Evolutionary conservation across 2,113 vertebrate genomes (phyloP).

Genomic region (Lepisosteus osseus): DNA sequence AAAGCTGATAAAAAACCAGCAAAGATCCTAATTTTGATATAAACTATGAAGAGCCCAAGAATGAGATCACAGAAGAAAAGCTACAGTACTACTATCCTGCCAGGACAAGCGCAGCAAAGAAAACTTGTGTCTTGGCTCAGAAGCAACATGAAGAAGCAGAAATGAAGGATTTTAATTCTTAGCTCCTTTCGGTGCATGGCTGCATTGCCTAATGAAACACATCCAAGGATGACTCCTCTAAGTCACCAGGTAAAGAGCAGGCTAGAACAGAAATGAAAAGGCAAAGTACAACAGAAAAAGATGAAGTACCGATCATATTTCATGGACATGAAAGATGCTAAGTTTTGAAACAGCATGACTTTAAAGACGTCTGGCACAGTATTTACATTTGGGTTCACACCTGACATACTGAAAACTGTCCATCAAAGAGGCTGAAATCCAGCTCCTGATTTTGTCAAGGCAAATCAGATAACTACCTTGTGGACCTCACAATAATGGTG

Average conservation of each 20-base stretch:
- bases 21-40: too few relatives aligned
- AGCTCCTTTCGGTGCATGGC: too few relatives aligned
- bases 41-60: too few relatives aligned
- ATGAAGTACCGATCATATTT: background rate
- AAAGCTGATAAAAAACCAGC: too few relatives aligned
- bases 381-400: background rate
- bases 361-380: background rate
- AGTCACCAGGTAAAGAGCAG: background rate
- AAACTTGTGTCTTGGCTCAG: too few relatives aligned
- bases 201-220: too few relatives aligned
- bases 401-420: background rate
- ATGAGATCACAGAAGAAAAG: too few relatives aligned
- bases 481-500: background rate
- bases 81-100: too few relatives aligned
- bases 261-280: background rate
- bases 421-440: background rate
- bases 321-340: background rate
- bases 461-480: background rate
- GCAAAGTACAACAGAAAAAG: slow-evolving; percentile 7
- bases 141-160: too few relatives aligned
- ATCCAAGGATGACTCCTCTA: slow-evolving; percentile 33
- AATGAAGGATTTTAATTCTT: too few relatives aligned
- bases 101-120: too few relatives aligned
- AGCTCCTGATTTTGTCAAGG: background rate
- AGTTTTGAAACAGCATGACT: slow-evolving; percentile 2